phyloP scores from a whole-genome alignment of 2,888 invertebrate species.

The Gortyna flavago region DNA sequence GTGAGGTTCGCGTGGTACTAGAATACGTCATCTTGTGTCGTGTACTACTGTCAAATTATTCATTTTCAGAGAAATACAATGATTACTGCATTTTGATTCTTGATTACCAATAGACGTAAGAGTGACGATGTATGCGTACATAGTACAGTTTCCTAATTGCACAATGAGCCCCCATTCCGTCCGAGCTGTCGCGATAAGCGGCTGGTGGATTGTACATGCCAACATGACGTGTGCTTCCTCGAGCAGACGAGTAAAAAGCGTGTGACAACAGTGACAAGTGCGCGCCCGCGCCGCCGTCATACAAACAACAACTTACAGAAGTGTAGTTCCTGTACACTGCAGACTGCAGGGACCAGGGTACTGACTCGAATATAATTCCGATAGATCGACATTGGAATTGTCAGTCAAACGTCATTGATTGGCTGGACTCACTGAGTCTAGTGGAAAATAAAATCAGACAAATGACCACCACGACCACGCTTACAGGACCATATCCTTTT shows the following conservation, averaged over 20 bases:
- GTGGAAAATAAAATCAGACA: too few species aligned
- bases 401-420: too few species aligned
- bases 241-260: conserved; percentile 14
- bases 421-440: too few species aligned
- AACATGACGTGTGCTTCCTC: conserved; percentile 9
- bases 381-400: too few species aligned
- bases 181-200: neutral
- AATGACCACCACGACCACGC: too few species aligned
- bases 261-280: too few species aligned
- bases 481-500: too few species aligned
- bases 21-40: neutral
- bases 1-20: neutral
- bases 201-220: neutral
- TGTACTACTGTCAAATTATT: neutral
- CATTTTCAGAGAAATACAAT: neutral
- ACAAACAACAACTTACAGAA: neutral
- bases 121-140: neutral
- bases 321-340: neutral
- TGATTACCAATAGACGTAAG: neutral
- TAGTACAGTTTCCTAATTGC: neutral
- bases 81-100: conserved; percentile 1
- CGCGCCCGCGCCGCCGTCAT: neutral
- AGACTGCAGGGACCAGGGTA: neutral
- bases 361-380: too few species aligned
- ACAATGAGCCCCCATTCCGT: conserved; percentile 12